These are phyloP conservation scores for Tragelaphus oryx DNA, from an alignment of 2,797 vertebrate genomes.

Conservation along the genomic window DNA sequence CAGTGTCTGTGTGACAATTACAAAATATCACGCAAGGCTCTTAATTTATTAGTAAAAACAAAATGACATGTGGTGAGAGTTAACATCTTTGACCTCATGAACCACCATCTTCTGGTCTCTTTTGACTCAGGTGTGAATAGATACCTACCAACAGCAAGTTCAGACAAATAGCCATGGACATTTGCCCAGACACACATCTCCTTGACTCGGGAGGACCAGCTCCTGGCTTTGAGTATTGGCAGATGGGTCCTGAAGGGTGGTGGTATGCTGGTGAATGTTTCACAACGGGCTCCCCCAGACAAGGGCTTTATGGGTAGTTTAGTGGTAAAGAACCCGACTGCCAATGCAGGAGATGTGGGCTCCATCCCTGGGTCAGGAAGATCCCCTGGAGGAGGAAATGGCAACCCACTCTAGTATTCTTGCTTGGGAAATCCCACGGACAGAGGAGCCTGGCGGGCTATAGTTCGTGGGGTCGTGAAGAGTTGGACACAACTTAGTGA, in stretches of 20 bases:
- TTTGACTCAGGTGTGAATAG: neutral
- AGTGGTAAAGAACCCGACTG: neutral
- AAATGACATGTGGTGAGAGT: conserved; percentile 33
- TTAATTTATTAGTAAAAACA: conserved; percentile 49
- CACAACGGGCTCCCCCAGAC: neutral
- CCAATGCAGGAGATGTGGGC: neutral
- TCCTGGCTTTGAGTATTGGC: neutral
- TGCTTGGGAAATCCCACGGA: neutral
- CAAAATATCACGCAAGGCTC: neutral
- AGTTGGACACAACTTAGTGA: neutral
- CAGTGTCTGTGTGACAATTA: neutral
- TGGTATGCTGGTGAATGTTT: neutral
- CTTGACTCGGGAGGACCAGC: too few species aligned
- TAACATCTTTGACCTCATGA: neutral
- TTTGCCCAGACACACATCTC: rapidly evolving
- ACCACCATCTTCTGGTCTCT: neutral
- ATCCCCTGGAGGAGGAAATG: neutral
- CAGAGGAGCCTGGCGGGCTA: neutral
- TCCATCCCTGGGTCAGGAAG: neutral
- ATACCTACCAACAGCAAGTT: neutral
- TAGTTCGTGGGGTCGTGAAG: neutral
- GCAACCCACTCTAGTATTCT: neutral
- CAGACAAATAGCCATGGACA: neutral
- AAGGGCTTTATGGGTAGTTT: neutral
- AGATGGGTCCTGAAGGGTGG: neutral